These are phyloP conservation scores for Epinephelus lanceolatus DNA, from an alignment of 2,113 vertebrate genomes.

Conservation along the genomic window DNA sequence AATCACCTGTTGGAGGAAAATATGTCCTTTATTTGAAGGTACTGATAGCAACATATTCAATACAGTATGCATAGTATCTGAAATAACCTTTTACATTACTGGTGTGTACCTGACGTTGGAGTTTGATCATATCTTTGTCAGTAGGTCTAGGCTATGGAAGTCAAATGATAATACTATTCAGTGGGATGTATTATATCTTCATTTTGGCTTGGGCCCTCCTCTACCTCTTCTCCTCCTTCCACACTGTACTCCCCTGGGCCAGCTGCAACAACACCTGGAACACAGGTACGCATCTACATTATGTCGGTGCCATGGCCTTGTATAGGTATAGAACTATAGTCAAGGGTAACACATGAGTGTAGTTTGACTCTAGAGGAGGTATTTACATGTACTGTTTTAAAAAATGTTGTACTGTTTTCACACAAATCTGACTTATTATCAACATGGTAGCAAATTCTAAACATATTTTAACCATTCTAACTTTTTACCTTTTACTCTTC, in stretches of 20 bases:
- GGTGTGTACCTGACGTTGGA: not conserved
- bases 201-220: constrained; percentile 25
- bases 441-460: not conserved
- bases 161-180: not conserved
- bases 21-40: constrained; percentile 19
- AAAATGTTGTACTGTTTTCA: not conserved
- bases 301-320: not conserved
- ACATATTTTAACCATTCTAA: not conserved
- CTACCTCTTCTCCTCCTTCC: constrained; percentile 41
- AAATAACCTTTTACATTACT: not conserved
- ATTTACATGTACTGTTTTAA: not conserved
- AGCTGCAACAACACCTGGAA: constrained; percentile 63
- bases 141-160: constrained; percentile 30
- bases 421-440: not conserved
- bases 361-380: not conserved
- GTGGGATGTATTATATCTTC: constrained; percentile 32
- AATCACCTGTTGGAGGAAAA: constrained; percentile 46
- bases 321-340: no score
- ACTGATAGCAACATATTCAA: not conserved
- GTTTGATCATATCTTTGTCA: not conserved
- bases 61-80: not conserved
- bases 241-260: constrained; percentile 43
- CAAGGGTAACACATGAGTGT: not conserved
- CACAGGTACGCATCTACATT: constrained; percentile 24
- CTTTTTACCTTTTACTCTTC: not conserved